phyloP scores from a whole-genome alignment of 92 coral and sea anemone species.

The Montipora capitata region DNA sequence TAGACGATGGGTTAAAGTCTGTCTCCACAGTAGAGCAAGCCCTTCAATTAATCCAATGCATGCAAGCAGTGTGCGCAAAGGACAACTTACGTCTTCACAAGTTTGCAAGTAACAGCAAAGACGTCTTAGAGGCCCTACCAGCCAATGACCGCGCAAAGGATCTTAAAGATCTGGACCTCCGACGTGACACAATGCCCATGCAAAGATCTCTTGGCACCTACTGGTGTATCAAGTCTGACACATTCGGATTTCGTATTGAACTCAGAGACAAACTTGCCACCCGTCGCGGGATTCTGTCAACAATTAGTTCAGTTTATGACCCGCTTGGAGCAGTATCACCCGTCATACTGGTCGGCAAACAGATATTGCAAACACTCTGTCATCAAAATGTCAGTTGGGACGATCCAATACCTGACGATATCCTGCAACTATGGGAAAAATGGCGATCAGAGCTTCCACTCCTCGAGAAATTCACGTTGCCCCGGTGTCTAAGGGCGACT shows the following conservation, averaged over 20 bases:
- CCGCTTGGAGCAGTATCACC: slow-evolving; percentile 57
- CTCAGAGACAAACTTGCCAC: slow-evolving; percentile 37
- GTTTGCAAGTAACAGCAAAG: slow-evolving; percentile 50
- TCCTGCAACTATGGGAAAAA: slow-evolving; percentile 55
- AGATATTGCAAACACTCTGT: slow-evolving; percentile 37
- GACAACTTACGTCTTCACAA: slow-evolving; percentile 52
- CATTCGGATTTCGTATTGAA: slow-evolving; percentile 22
- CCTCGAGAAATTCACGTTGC: background rate
- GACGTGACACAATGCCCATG: background rate
- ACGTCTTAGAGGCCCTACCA: slow-evolving; percentile 19
- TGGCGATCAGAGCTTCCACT: slow-evolving; percentile 55
- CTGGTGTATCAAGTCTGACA: slow-evolving; percentile 29
- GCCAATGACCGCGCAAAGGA: slow-evolving; percentile 53
- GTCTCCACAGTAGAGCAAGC: slow-evolving; percentile 34
- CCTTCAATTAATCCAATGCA: slow-evolving; percentile 9
- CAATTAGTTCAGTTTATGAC: slow-evolving; percentile 42
- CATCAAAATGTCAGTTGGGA: slow-evolving; percentile 44
- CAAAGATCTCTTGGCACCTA: too few species aligned
- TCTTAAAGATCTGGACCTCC: slow-evolving; percentile 19
- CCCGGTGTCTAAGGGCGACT: slow-evolving; percentile 43
- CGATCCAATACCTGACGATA: slow-evolving; percentile 53
- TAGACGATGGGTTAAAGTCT: slow-evolving; percentile 58
- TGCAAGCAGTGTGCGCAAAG: slow-evolving; percentile 39
- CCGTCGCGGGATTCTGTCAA: slow-evolving; percentile 48
- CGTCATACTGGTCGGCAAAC: slow-evolving; percentile 44